Conservation (phyloP, 2,113 vertebrate species). For the Myodes glareolus region DNA sequence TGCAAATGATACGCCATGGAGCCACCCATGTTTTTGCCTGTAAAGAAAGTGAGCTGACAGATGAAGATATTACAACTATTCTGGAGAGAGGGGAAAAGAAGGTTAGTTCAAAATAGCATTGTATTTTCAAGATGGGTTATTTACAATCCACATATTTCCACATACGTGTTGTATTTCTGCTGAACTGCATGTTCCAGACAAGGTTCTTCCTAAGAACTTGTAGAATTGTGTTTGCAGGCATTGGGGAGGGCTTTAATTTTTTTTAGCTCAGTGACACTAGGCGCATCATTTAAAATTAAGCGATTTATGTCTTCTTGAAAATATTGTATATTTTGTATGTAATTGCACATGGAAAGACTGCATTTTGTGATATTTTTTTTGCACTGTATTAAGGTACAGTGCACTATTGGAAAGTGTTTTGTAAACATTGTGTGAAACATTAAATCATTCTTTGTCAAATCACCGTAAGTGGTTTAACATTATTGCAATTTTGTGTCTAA, state of each 20-base stretch:
- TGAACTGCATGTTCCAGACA: neutral
- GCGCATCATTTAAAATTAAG: slow-evolving; percentile 32
- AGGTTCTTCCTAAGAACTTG: slow-evolving; percentile 30
- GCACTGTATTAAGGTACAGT: neutral
- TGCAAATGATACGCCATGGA: slow-evolving; percentile 94
- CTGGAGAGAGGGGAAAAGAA: slow-evolving; percentile 94
- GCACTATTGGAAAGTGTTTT: neutral
- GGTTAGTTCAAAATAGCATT: slow-evolving; percentile 81
- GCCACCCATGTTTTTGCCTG: slow-evolving; percentile 94
- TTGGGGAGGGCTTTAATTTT: neutral
- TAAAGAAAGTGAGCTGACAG: slow-evolving; percentile 94
- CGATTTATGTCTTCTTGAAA: slow-evolving; percentile 30
- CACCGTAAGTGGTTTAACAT: slow-evolving; percentile 17
- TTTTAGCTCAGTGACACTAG: slow-evolving; percentile 42
- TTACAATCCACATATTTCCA: neutral
- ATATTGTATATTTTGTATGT: neutral
- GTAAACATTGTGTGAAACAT: neutral
- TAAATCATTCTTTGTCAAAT: slow-evolving; percentile 32
- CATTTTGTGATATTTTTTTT: slow-evolving; percentile 30
- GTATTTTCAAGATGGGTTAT: slow-evolving; percentile 12
- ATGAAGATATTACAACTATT: slow-evolving; percentile 92
- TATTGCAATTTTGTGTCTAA: slow-evolving; percentile 38
- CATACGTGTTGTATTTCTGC: neutral
- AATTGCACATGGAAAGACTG: neutral
- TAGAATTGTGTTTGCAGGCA: neutral